These are phyloP conservation scores for Drosophila kambysellisi DNA, from an alignment of 2,888 invertebrate genomes.

Conservation along the genomic window DNA sequence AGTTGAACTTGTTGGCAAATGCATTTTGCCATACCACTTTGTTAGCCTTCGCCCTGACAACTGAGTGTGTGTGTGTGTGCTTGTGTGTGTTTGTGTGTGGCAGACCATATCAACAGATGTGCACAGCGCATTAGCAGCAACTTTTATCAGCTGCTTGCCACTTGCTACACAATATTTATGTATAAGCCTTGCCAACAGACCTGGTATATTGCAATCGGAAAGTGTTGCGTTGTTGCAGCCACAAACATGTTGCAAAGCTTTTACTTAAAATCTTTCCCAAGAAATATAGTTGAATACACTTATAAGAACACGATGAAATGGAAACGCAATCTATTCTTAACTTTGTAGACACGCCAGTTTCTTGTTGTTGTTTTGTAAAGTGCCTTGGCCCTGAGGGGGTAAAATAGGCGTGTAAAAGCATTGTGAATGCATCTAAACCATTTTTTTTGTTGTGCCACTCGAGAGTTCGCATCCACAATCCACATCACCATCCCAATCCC, in stretches of 20 bases:
- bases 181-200: slow-evolving; percentile 6
- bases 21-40: slow-evolving; percentile 48
- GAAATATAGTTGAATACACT: slow-evolving; percentile 2
- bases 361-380: slow-evolving; percentile 36
- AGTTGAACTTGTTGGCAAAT: slow-evolving; percentile 68
- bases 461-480: slow-evolving; percentile 18
- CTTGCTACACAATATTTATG: slow-evolving; percentile 35
- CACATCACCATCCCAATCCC: background rate
- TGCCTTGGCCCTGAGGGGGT: slow-evolving; percentile 34
- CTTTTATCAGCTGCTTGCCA: slow-evolving; percentile 60
- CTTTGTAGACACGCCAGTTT: slow-evolving; percentile 29
- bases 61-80: background rate
- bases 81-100: slow-evolving; percentile 1
- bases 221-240: slow-evolving; percentile 32
- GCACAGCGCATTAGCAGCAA: slow-evolving; percentile 58
- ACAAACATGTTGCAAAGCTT: background rate
- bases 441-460: slow-evolving; percentile 33
- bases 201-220: slow-evolving; percentile 27
- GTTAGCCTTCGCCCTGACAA: slow-evolving; percentile 21
- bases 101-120: slow-evolving; percentile 51
- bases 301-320: slow-evolving; percentile 10
- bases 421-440: slow-evolving; percentile 49
- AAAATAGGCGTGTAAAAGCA: slow-evolving; percentile 44
- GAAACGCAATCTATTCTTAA: slow-evolving; percentile 6
- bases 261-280: background rate